Evolutionary conservation across 2,888 invertebrate species (phyloP).

Genomic region (Macrophya annulata): DNA sequence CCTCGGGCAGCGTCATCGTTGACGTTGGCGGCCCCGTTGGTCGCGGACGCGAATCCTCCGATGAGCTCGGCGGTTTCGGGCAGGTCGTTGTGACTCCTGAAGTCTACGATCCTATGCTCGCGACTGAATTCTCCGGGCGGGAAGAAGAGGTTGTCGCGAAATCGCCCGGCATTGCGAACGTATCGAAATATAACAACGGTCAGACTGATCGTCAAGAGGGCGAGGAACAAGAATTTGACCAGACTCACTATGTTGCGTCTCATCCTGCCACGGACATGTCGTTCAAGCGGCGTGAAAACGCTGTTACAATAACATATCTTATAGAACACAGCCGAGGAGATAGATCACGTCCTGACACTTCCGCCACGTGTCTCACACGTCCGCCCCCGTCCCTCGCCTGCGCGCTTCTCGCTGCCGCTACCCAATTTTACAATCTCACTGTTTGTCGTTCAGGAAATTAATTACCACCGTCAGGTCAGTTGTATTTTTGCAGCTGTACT

Average conservation of each 20-base stretch:
- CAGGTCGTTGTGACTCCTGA: background rate
- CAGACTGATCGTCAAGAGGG: conserved; percentile 73
- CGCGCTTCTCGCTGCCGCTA: background rate
- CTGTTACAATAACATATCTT: background rate
- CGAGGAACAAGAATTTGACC: conserved; percentile 74
- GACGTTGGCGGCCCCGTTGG: background rate
- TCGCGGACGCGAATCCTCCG: background rate
- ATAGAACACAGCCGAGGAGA: background rate
- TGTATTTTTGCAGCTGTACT: background rate
- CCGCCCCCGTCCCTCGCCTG: background rate
- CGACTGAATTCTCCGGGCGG: background rate
- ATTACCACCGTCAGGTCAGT: background rate
- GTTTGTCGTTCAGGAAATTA: background rate
- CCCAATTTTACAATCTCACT: background rate
- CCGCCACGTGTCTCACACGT: conserved; percentile 21
- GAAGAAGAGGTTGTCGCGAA: background rate
- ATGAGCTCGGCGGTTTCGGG: background rate
- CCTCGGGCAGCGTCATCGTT: background rate
- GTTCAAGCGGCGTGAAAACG: background rate
- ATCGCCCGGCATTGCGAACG: conserved; percentile 65
- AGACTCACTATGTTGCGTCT: conserved; percentile 77
- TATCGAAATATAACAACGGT: conserved; percentile 76
- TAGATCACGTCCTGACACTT: background rate
- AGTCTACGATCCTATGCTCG: background rate
- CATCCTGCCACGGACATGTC: conserved; percentile 68